These are phyloP conservation scores for Isaurus tuberculatus DNA, from an alignment of 92 coral and sea anemone genomes.

Conservation along the genomic window DNA sequence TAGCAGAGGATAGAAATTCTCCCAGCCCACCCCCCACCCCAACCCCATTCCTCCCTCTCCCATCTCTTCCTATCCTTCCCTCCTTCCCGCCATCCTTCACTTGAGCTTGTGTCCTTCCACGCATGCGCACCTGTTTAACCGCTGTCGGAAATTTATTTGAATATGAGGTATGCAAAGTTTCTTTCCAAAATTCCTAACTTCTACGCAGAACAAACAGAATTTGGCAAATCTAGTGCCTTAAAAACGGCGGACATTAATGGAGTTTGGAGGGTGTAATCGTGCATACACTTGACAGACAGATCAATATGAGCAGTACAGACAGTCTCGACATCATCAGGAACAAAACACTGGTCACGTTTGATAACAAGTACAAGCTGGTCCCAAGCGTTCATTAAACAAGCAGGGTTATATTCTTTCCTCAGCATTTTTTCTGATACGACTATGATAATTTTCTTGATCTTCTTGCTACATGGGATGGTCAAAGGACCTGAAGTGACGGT, in stretches of 20 bases:
- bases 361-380: conserved; percentile 58
- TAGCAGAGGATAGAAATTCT: no score
- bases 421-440: conserved; percentile 68
- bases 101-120: no score
- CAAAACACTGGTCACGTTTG: conserved; percentile 39
- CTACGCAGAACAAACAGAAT: conserved; percentile 41
- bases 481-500: conserved; percentile 63
- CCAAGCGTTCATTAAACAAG: neutral
- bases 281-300: neutral
- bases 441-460: conserved; percentile 56
- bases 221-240: conserved; percentile 25
- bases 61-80: no score
- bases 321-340: conserved; percentile 45
- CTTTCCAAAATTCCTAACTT: neutral
- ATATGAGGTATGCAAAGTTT: no score
- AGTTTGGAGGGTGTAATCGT: conserved; percentile 20
- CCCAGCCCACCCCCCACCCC: no score
- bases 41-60: no score
- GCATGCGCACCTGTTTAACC: no score
- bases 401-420: conserved; percentile 14
- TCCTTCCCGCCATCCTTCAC: no score
- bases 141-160: no score
- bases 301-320: conserved; percentile 26
- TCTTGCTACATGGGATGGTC: conserved; percentile 44
- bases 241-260: conserved; percentile 11